A percentile compares a stretch with the other conserved stretches of the same genome.
Conservation (phyloP, 2,113 vertebrate genomes). For the Gambusia holbrooki region DNA sequence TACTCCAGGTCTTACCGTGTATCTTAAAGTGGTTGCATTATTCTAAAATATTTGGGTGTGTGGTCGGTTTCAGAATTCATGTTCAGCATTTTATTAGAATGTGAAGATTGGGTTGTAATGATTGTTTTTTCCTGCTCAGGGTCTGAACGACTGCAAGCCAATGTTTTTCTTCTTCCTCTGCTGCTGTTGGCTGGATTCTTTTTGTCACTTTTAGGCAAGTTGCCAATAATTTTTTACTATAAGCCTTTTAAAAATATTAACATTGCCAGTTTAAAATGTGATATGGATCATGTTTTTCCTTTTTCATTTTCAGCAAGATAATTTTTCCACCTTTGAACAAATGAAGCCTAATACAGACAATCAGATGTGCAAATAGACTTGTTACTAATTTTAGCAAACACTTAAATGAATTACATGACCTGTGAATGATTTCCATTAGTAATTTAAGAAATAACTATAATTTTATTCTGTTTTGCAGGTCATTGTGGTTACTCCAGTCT, state of each 20-base stretch:
- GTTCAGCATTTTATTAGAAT: too few relatives aligned
- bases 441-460: background rate
- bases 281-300: too few relatives aligned
- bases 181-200: constrained; percentile 14
- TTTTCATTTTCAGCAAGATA: too few relatives aligned
- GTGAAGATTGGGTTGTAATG: too few relatives aligned
- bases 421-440: background rate
- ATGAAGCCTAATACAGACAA: too few relatives aligned
- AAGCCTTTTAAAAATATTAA: background rate
- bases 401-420: background rate
- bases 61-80: too few relatives aligned
- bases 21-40: background rate
- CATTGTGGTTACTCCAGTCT: background rate
- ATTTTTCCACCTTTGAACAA: too few relatives aligned
- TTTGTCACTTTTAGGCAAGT: constrained; percentile 6
- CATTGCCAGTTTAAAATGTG: background rate
- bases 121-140: constrained; percentile 24
- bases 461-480: constrained; percentile 36
- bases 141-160: constrained; percentile 16
- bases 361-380: too few relatives aligned
- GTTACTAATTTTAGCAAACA: too few relatives aligned
- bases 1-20: background rate
- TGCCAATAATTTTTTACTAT: background rate
- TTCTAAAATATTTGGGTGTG: too few relatives aligned
- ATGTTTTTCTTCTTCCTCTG: constrained; percentile 37